A percentile compares a stretch with the other conserved stretches of the same genome.
Conservation (phyloP, 2,113 vertebrate species). For the Paralichthys olivaceus region DNA sequence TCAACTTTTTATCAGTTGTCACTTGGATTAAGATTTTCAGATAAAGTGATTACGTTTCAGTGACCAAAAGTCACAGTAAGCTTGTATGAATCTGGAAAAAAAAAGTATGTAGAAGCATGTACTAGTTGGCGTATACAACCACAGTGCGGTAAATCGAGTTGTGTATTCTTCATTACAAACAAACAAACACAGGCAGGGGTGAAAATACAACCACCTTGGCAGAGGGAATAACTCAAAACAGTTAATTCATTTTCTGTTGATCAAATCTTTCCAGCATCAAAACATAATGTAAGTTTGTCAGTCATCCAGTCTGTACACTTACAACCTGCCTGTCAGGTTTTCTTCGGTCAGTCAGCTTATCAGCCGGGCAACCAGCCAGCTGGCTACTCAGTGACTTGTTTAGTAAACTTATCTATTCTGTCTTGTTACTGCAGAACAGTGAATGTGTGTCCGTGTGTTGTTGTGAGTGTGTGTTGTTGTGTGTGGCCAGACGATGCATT, state of each 20-base stretch:
- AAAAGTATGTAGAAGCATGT: too few relatives aligned
- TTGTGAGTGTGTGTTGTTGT: slow-evolving; percentile 10
- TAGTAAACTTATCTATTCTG: slow-evolving; percentile 21
- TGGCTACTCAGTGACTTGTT: neutral
- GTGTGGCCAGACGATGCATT: slow-evolving; percentile 53
- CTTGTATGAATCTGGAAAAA: too few relatives aligned
- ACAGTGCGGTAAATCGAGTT: too few relatives aligned
- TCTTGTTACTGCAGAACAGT: neutral
- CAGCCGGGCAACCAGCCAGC: neutral
- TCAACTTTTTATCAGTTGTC: too few relatives aligned
- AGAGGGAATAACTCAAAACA: too few relatives aligned
- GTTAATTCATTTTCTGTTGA: neutral
- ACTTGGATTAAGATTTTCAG: too few relatives aligned
- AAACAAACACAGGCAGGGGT: too few relatives aligned
- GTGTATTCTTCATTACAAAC: too few relatives aligned
- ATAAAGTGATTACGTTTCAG: too few relatives aligned
- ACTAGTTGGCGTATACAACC: too few relatives aligned
- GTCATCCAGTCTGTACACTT: neutral
- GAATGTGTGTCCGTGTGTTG: neutral
- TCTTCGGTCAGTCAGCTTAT: slow-evolving; percentile 5
- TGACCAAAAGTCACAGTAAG: too few relatives aligned
- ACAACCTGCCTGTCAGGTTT: neutral
- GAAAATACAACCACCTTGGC: too few relatives aligned
- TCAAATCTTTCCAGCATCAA: neutral
- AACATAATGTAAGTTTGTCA: neutral